A percentile compares a stretch with the other conserved stretches of the same genome.
Conservation (phyloP, 2,113 vertebrate genomes). For the Alces alces region DNA sequence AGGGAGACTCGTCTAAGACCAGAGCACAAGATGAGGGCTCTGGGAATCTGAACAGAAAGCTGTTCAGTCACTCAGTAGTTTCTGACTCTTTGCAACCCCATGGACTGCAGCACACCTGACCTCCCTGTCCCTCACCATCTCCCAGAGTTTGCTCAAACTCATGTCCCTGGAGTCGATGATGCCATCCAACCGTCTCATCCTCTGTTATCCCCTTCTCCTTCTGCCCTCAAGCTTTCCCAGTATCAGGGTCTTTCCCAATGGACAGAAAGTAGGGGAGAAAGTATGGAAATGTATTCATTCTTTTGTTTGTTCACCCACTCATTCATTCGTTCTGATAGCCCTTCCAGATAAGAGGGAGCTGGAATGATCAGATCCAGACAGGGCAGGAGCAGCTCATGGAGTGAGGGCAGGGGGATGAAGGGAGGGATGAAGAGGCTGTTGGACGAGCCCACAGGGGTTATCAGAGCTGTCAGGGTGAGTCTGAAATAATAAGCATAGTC, state of each 20-base stretch:
- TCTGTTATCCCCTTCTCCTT: neutral
- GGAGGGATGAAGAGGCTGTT: no score
- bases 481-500: neutral
- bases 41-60: neutral
- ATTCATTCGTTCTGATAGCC: neutral
- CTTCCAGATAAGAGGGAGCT: neutral
- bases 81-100: rapidly evolving
- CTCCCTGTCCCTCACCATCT: neutral
- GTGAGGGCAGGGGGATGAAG: neutral
- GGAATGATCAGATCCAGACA: neutral
- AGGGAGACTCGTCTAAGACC: neutral
- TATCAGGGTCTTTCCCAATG: neutral
- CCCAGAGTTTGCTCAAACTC: neutral
- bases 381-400: neutral
- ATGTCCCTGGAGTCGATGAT: neutral
- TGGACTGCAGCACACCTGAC: neutral
- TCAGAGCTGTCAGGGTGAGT: neutral
- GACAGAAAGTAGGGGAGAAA: neutral
- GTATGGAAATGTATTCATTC: neutral
- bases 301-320: neutral
- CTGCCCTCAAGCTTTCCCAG: neutral
- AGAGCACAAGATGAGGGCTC: neutral
- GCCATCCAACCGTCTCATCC: neutral
- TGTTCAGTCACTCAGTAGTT: neutral
- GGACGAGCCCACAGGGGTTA: neutral